Conservation (phyloP, 2,113 vertebrate genomes). For the Perca schrenkii region DNA sequence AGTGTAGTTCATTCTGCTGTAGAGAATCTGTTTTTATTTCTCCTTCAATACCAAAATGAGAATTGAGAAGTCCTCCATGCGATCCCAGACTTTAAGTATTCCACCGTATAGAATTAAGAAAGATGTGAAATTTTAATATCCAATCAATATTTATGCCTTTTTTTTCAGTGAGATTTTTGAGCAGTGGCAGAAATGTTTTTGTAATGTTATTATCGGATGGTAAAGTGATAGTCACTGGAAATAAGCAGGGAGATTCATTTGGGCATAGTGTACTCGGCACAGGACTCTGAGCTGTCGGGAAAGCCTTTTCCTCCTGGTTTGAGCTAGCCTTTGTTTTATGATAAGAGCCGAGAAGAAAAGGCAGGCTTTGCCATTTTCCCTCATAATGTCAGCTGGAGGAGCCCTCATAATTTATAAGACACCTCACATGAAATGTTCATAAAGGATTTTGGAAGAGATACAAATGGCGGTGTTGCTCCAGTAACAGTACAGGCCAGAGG, state of each 20-base stretch:
- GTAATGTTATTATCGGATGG: slow-evolving; percentile 64
- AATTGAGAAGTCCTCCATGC: slow-evolving; percentile 49
- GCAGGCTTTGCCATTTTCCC: slow-evolving; percentile 60
- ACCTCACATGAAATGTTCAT: slow-evolving; percentile 83
- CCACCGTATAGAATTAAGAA: slow-evolving; percentile 60
- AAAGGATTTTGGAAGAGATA: slow-evolving; percentile 81
- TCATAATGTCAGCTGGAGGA: slow-evolving; percentile 74
- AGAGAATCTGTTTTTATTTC: slow-evolving; percentile 61
- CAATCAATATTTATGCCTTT: slow-evolving; percentile 78
- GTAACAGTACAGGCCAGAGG: slow-evolving; percentile 61
- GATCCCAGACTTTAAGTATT: slow-evolving; percentile 37
- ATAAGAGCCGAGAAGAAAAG: slow-evolving; percentile 65
- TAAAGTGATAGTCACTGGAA: slow-evolving; percentile 44
- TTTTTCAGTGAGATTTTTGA: slow-evolving; percentile 61
- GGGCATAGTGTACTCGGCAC: slow-evolving; percentile 44
- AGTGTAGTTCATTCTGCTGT: slow-evolving; percentile 59
- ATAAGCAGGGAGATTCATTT: slow-evolving; percentile 52
- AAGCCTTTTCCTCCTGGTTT: slow-evolving; percentile 51
- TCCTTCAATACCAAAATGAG: slow-evolving; percentile 55
- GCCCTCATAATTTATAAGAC: slow-evolving; percentile 82
- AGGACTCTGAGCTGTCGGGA: slow-evolving; percentile 58
- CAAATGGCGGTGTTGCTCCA: slow-evolving; percentile 64
- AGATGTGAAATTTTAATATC: slow-evolving; percentile 68
- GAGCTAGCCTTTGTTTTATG: slow-evolving; percentile 66
- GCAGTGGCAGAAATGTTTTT: slow-evolving; percentile 63